Conservation (phyloP, 2,113 vertebrate species). For the Pithys albifrons region DNA sequence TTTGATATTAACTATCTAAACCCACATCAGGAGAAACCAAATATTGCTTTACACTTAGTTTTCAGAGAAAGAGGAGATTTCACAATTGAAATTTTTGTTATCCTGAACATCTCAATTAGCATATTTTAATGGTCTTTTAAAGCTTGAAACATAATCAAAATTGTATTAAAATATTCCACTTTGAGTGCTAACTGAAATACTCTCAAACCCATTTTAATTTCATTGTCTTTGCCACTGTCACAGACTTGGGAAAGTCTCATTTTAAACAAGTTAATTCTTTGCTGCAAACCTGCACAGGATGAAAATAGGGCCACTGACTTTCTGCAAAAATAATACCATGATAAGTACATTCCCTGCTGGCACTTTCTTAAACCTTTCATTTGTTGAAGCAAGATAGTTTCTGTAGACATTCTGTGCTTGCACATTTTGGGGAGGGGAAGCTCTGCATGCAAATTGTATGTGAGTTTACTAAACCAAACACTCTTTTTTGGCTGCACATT, state of each 20-base stretch:
- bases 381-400: background rate
- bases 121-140: slow-evolving; percentile 6
- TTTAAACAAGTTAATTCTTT: background rate
- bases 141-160: background rate
- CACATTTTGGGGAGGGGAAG: background rate
- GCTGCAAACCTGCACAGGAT: background rate
- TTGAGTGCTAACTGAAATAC: background rate
- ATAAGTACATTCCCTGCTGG: background rate
- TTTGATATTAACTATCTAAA: slow-evolving; percentile 29
- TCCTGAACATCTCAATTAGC: background rate
- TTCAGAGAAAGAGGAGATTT: background rate
- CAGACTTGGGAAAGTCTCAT: background rate
- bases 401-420: background rate
- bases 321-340: background rate
- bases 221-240: background rate
- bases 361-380: background rate
- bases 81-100: background rate
- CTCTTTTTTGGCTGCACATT: background rate
- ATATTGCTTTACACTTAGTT: slow-evolving; percentile 11
- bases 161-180: background rate
- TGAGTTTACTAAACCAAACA: background rate
- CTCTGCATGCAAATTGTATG: background rate
- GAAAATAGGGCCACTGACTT: background rate
- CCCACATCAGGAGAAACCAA: background rate
- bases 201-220: background rate